Evolutionary conservation across 2,888 invertebrate genomes (phyloP).

Genomic region (Synanthedon tipuliformis): DNA sequence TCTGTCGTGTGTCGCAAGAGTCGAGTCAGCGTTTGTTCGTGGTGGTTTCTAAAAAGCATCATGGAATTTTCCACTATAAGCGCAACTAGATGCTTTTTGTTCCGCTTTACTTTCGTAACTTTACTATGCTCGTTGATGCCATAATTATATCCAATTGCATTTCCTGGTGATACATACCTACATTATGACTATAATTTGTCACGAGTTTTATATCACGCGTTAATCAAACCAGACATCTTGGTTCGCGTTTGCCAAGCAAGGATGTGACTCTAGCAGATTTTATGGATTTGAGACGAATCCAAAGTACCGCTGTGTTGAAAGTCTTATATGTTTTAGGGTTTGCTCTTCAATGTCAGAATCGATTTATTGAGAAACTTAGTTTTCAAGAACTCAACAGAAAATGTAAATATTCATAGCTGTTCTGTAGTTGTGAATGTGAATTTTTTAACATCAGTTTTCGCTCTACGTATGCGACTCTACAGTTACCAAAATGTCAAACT

Average conservation of each 20-base stretch:
- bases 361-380: too few relatives aligned
- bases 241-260: background rate
- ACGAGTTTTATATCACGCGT: background rate
- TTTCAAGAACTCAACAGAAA: too few relatives aligned
- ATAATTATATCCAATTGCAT: slow-evolving; percentile 3
- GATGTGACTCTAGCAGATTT: background rate
- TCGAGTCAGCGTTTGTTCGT: slow-evolving; percentile 29
- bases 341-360: too few relatives aligned
- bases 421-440: too few relatives aligned
- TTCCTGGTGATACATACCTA: slow-evolving; percentile 7
- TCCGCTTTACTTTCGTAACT: slow-evolving; percentile 20
- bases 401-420: too few relatives aligned
- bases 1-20: slow-evolving; percentile 16
- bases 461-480: too few relatives aligned
- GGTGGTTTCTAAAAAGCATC: slow-evolving; percentile 49
- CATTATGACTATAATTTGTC: background rate
- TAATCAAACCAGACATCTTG: background rate
- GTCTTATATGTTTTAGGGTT: too few relatives aligned
- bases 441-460: too few relatives aligned
- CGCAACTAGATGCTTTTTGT: slow-evolving; percentile 16
- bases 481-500: too few relatives aligned
- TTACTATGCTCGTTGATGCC: background rate
- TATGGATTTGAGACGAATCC: too few relatives aligned
- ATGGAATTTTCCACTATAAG: slow-evolving; percentile 39
- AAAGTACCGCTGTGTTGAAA: too few relatives aligned